Base-by-base conservation (phyloP, 2,888 invertebrate species). In the Protonemura montana region DNA sequence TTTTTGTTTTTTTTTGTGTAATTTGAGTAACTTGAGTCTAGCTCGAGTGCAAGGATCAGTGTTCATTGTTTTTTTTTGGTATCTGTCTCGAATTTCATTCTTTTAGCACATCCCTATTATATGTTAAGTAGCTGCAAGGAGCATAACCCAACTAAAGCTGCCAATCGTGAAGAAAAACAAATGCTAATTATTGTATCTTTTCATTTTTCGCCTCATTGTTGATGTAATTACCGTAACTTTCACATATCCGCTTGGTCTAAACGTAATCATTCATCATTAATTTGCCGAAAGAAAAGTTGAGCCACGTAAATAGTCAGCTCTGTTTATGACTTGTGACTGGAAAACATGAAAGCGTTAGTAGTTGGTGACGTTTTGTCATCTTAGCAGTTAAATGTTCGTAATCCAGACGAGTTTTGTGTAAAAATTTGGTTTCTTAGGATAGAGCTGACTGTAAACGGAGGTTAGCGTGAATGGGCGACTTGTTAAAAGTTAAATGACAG, bases 141-240 rank as follows among this genome's bases (percentile, higher is more conserved):
- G 59, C 59, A 21, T 59, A 59, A 59, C 59, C 59, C 59, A 59
- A 59, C 59, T 59, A 59, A 59, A 59, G 59, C 59, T 59, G 59
- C 59, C 59, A 59, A 59, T 59, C 59, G 13, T 59, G 1, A 59
- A 59, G 59, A 59, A 35, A 59, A 59, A 10, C 59, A 2, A 10
- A 59, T 13, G 59, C 59, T 21, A 59, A 59, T 16, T 59, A 59
- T 21, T 35, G 1, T 59, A 59, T 21, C 59, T 21, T 41, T 21
- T 59, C 59, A 59, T 59, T 59, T 10, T 59, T 59, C 13, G 59
- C 59, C 59, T 59, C 59, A 59, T 59, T 59, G 21, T 59, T 21
- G 59, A 59, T 59, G 59, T 59, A 59, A 59, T 59, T 59, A 59
- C 59, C 13, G 59, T 59, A 59, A 59, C 59, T 59, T 59, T 59